These are phyloP conservation scores for Eilema caniola DNA, from an alignment of 2,888 invertebrate genomes.

Conservation along the genomic window DNA sequence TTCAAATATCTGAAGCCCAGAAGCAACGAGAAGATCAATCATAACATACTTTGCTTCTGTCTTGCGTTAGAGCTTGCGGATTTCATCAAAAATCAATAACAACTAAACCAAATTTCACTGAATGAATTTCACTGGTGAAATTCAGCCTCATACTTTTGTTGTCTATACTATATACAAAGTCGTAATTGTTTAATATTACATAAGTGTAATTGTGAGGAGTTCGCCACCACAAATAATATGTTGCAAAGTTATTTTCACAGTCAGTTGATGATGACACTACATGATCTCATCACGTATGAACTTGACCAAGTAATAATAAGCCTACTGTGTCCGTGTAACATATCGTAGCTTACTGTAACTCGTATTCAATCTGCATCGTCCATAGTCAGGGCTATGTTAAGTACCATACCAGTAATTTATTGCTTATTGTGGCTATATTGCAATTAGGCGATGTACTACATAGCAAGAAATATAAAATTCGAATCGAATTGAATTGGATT, in stretches of 20 bases:
- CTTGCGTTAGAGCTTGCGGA: not conserved
- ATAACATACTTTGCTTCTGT: not conserved
- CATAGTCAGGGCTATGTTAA: constrained; percentile 5
- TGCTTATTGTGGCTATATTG: not conserved
- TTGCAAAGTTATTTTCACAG: constrained; percentile 49
- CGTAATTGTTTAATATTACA: not conserved
- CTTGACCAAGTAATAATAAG: constrained; percentile 49
- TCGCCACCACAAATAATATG: constrained; percentile 31
- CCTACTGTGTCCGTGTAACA: constrained; percentile 29
- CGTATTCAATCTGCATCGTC: constrained; percentile 11
- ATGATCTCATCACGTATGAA: constrained; percentile 64
- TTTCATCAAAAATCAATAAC: not conserved
- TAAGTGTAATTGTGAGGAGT: constrained; percentile 25
- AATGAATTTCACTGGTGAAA: not conserved
- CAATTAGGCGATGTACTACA: not conserved
- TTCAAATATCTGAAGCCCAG: not conserved
- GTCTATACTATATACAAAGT: not conserved
- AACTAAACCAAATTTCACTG: not conserved
- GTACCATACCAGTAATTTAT: not conserved
- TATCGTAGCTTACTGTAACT: constrained; percentile 22
- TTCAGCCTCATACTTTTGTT: not conserved
- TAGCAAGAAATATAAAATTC: not conserved
- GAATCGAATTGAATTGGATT: not conserved
- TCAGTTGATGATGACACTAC: constrained; percentile 45
- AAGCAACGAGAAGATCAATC: too few species aligned